phyloP scores from a whole-genome alignment of 2,888 invertebrate species.

The Stenoptilia bipunctidactyla region DNA sequence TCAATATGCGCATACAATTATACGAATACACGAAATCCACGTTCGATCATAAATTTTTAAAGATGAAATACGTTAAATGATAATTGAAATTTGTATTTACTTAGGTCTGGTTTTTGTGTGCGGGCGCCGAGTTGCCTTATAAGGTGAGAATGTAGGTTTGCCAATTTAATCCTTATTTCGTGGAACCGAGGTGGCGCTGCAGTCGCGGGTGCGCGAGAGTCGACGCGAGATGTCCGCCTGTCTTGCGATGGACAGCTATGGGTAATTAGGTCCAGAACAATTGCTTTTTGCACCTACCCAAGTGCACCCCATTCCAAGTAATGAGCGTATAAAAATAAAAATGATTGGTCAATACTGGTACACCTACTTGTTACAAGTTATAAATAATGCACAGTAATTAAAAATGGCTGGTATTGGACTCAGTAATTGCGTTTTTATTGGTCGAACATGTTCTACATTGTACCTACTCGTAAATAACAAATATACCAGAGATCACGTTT shows the following conservation, averaged over 20 bases:
- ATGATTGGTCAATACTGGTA: conserved; percentile 14
- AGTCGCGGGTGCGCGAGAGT: conserved; percentile 15
- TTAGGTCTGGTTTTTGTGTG: conserved; percentile 46
- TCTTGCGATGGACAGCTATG: conserved; percentile 33
- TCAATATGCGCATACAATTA: conserved; percentile 63
- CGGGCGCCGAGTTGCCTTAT: conserved; percentile 49
- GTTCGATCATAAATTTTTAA: conserved; percentile 37
- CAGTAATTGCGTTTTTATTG: background rate
- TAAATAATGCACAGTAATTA: conserved; percentile 17
- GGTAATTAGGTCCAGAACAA: conserved; percentile 31
- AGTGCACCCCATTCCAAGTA: conserved; percentile 10
- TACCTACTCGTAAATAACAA: background rate
- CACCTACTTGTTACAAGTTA: conserved; percentile 9
- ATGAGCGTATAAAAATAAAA: conserved; percentile 22
- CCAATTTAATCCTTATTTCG: conserved; percentile 53
- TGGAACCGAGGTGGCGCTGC: conserved; percentile 39
- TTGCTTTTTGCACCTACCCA: conserved; percentile 23
- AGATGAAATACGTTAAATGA: conserved; percentile 57
- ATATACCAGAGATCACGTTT: too few relatives aligned
- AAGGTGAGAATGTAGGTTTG: conserved; percentile 51
- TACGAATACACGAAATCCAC: conserved; percentile 29
- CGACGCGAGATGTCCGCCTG: conserved; percentile 23
- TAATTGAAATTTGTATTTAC: conserved; percentile 68
- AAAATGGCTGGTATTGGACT: background rate
- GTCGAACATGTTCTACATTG: background rate